Evolutionary conservation across 2,888 invertebrate species (phyloP).

Genomic region (Yponomeuta sedellus): DNA sequence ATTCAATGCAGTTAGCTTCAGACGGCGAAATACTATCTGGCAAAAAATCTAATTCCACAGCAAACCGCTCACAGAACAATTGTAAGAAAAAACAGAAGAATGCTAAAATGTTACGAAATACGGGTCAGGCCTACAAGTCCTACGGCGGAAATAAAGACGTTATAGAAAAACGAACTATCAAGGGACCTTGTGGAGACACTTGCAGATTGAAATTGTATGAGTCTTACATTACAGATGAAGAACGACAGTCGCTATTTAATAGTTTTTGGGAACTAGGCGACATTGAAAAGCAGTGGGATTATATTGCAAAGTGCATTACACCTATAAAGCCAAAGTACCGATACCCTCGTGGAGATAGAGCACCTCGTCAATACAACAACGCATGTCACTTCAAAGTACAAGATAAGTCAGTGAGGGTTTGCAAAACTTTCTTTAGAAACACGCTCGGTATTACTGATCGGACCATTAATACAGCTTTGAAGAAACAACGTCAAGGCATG

Average conservation of each 20-base stretch:
- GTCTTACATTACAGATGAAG: background rate
- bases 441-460: background rate
- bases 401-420: background rate
- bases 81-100: too few relatives aligned
- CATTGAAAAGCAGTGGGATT: background rate
- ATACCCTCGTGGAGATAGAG: background rate
- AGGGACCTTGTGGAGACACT: background rate
- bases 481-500: background rate
- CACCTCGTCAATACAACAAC: background rate
- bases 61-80: too few relatives aligned
- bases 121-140: background rate
- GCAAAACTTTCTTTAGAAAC: background rate
- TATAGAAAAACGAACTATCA: background rate
- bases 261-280: background rate
- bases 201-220: background rate
- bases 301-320: background rate
- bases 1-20: too few relatives aligned
- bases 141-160: background rate
- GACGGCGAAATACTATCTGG: too few relatives aligned
- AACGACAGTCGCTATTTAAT: background rate
- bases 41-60: too few relatives aligned
- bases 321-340: background rate
- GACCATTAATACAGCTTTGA: background rate
- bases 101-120: background rate
- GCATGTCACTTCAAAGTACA: background rate